phyloP scores from a whole-genome alignment of 2,888 invertebrate genomes.

The Cantharis lateralis region DNA sequence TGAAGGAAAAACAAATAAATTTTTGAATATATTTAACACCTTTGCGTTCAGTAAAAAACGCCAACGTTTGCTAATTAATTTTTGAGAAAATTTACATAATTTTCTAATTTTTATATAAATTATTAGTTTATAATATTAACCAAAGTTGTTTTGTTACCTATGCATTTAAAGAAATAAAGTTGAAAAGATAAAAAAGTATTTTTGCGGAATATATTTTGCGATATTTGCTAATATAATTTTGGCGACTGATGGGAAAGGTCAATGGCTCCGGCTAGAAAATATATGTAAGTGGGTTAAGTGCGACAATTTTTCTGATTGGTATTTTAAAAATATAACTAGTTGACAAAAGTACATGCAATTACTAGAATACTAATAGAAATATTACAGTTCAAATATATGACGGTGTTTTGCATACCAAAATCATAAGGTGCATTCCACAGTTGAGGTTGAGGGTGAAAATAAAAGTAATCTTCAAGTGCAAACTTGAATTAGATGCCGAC shows the following conservation, averaged over 20 bases:
- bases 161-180: neutral
- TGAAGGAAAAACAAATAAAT: neutral
- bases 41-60: neutral
- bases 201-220: conserved; percentile 3
- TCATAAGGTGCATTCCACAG: conserved; percentile 60
- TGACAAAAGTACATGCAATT: conserved; percentile 38
- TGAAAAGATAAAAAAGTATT: neutral
- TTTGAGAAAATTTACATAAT: neutral
- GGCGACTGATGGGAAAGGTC: conserved; percentile 23
- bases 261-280: conserved; percentile 35
- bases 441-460: conserved; percentile 33
- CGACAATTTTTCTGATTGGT: conserved; percentile 37
- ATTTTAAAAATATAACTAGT: conserved; percentile 36
- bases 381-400: conserved; percentile 32
- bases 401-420: conserved; percentile 63
- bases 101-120: conserved; percentile 2
- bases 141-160: neutral
- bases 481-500: conserved; percentile 16
- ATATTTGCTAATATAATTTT: conserved; percentile 1
- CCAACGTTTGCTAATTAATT: neutral
- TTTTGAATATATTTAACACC: neutral
- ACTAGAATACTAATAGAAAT: conserved; percentile 41
- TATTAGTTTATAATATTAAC: neutral
- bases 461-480: conserved; percentile 27
- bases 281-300: conserved; percentile 39